Conservation (phyloP, 2,888 invertebrate species). For the Athetis lepigone region DNA sequence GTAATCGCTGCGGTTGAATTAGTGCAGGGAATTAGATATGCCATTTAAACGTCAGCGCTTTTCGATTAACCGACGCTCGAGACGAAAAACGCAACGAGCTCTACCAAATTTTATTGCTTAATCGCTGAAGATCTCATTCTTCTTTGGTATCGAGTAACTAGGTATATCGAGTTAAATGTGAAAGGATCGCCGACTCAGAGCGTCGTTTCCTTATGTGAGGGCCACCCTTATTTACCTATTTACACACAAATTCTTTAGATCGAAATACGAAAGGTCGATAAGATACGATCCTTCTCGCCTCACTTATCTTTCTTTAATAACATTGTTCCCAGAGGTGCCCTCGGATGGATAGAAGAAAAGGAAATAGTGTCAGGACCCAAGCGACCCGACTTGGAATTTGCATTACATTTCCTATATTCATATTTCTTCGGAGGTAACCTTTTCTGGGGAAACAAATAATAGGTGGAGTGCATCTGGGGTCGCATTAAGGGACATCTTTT, state of each 20-base stretch:
- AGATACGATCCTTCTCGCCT: slow-evolving; percentile 68
- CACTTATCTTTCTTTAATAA: slow-evolving; percentile 83
- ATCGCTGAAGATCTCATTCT: slow-evolving; percentile 47
- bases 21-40: slow-evolving; percentile 56
- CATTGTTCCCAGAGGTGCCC: slow-evolving; percentile 82
- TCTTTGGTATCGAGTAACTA: slow-evolving; percentile 27
- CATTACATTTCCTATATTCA: slow-evolving; percentile 81
- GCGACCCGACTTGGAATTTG: slow-evolving; percentile 81
- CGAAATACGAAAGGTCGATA: slow-evolving; percentile 69
- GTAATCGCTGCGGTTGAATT: slow-evolving; percentile 48
- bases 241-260: slow-evolving; percentile 64
- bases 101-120: slow-evolving; percentile 58
- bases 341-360: slow-evolving; percentile 76
- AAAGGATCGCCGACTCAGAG: slow-evolving; percentile 34
- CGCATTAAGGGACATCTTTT: slow-evolving; percentile 89
- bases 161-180: slow-evolving; percentile 19
- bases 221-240: slow-evolving; percentile 64
- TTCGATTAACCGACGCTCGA: slow-evolving; percentile 51
- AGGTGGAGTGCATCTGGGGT: slow-evolving; percentile 86
- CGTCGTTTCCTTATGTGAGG: slow-evolving; percentile 41
- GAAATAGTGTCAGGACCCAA: slow-evolving; percentile 76
- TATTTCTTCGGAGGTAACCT: slow-evolving; percentile 81
- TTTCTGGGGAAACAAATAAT: slow-evolving; percentile 87
- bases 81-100: slow-evolving; percentile 50
- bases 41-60: slow-evolving; percentile 58